Evolutionary conservation across 1,140 invertebrate species (phyloP), one percentile per base, ranked within the genome.

Genomic region (Achroia grisella): DNA sequence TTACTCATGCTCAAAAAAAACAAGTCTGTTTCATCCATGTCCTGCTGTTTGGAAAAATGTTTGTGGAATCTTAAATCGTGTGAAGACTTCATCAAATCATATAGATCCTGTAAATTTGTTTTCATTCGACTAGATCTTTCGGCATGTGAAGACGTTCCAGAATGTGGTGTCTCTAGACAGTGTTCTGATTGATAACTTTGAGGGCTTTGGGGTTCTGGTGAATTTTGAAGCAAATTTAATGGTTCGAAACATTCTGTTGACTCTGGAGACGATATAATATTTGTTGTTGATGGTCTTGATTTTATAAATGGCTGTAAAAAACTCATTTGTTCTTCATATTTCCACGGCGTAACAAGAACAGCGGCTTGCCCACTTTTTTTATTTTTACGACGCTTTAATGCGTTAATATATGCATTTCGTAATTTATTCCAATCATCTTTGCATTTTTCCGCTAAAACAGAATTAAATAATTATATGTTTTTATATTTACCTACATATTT

Each of bases 1-100:
- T 55, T 55, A 39, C 52, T 55, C 52, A 55, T 55, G 35, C 52
- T 55, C 11, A 48, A 29, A 39, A 49, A 55, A 34, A 47, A 53
- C 13, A 39, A 39, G 23, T 55, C 52, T 17, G 39, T 49, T 42
- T 55, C 46, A 43, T 55, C 52, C 46, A 49, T 44, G 14, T 48
- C 35, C 28, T 37, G 23, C 35, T 17, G 35, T 15, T 39, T 41
- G 10, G 27, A 34, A 35, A 41, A 15, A 11, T 48, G 39, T 23
- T 35, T 48, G 12, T 48, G 15, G 11, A 23, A 8, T 47, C 44
- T 37, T 13, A 52, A 32, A 43, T 47, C 44, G 10, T 52, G 29
- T 10, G 32, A 37, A 37, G 39, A 34, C 14, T 52, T 47, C 50
- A 52, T 48, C 29, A 52, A 43, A 36, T 52, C 50, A 36, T 52